A percentile compares a stretch with the other conserved stretches of the same genome.
These are phyloP conservation scores for Rhynchophorus ferrugineus DNA, from an alignment of 1,140 invertebrate genomes.

Conservation along the genomic window DNA sequence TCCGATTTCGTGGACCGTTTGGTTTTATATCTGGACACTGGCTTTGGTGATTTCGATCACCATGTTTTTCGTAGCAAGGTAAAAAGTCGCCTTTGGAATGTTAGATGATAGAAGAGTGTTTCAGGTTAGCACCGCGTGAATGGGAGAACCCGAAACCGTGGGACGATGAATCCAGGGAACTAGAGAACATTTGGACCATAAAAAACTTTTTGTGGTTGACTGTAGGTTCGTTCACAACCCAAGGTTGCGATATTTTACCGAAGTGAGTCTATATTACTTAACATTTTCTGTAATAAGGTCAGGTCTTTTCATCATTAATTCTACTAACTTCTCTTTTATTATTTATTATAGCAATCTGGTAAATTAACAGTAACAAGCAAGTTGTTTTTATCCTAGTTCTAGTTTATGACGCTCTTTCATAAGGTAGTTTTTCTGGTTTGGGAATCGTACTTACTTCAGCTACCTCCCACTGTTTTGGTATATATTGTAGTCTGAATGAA, in stretches of 20 bases:
- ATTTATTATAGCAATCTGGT: too few species aligned
- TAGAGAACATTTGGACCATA: slow-evolving; percentile 71
- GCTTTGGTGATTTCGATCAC: slow-evolving; percentile 77
- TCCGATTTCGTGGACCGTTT: slow-evolving; percentile 29
- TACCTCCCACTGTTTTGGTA: too few species aligned
- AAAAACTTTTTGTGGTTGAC: slow-evolving; percentile 72
- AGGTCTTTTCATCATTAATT: too few species aligned
- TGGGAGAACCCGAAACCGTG: slow-evolving; percentile 86
- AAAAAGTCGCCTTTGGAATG: slow-evolving; percentile 11
- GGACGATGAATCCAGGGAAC: slow-evolving; percentile 64
- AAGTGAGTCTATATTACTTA: slow-evolving; percentile 54
- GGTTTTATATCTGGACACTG: slow-evolving; percentile 47
- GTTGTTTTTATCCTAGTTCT: too few species aligned
- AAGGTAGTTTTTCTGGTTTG: too few species aligned
- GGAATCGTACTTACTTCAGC: neutral
- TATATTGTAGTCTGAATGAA: too few species aligned
- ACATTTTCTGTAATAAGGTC: too few species aligned
- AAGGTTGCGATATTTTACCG: slow-evolving; percentile 71
- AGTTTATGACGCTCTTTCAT: too few species aligned
- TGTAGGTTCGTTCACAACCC: slow-evolving; percentile 70
- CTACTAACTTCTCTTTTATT: too few species aligned
- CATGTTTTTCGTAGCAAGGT: slow-evolving; percentile 55
- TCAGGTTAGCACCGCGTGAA: slow-evolving; percentile 73
- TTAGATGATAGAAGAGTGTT: slow-evolving; percentile 15
- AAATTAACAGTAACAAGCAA: too few species aligned